Conservation (phyloP, 2,888 invertebrate species). For the Meghimatium bilineatum region DNA sequence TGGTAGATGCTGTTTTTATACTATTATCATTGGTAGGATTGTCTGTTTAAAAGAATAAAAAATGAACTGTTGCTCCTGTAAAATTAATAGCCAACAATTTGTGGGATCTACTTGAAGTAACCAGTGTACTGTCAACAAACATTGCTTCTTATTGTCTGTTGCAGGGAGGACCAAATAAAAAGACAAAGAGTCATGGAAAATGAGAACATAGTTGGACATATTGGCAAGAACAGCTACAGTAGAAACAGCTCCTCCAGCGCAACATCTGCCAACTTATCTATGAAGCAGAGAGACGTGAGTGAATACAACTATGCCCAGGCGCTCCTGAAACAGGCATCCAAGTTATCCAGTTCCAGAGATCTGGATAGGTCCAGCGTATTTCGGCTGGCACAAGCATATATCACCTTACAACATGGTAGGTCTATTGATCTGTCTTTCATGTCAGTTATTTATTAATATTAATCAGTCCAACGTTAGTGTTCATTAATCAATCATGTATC, state of each 20-base stretch:
- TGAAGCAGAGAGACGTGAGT: constrained; percentile 34
- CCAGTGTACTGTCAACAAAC: background rate
- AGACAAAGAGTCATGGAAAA: constrained; percentile 11
- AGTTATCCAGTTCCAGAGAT: constrained; percentile 33
- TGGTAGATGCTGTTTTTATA: too few relatives aligned
- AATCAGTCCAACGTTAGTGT: background rate
- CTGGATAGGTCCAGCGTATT: constrained; percentile 38
- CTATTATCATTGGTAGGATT: too few relatives aligned
- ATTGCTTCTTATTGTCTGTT: background rate
- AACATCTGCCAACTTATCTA: background rate
- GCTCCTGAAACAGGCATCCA: constrained; percentile 37
- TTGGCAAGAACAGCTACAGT: background rate
- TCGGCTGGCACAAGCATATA: constrained; percentile 38
- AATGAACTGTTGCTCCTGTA: too few relatives aligned
- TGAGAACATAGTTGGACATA: background rate
- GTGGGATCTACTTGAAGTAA: background rate
- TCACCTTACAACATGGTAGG: constrained; percentile 46
- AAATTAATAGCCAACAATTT: too few relatives aligned
- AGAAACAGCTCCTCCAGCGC: background rate
- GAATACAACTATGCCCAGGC: constrained; percentile 47
- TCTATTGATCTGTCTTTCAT: background rate
- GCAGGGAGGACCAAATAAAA: constrained; percentile 22
- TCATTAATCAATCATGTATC: background rate
- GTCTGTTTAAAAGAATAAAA: too few relatives aligned
- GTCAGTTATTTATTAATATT: background rate